Conservation (phyloP, 2,797 vertebrate genomes). For the Pogoniulus pusillus region DNA sequence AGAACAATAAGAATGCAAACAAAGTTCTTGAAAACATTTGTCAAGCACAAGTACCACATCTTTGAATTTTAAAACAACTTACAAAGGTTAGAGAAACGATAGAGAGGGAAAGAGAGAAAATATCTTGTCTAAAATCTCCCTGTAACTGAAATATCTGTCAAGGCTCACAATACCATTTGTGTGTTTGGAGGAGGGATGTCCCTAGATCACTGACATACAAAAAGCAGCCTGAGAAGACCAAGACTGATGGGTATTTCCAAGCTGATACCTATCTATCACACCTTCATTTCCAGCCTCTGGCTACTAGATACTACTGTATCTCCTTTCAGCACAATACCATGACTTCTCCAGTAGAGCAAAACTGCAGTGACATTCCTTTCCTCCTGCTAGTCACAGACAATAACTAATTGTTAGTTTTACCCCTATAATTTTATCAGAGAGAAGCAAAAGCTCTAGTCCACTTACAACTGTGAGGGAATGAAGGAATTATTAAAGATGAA, state of each 20-base stretch:
- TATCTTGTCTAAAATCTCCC: not conserved
- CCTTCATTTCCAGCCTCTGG: not conserved
- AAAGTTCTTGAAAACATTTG: not conserved
- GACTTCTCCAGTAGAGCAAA: not conserved
- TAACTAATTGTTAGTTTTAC: not conserved
- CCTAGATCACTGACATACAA: not conserved
- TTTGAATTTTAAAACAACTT: not conserved
- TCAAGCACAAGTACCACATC: accelerated
- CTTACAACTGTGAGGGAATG: not conserved
- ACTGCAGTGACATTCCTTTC: not conserved
- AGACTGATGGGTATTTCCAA: not conserved
- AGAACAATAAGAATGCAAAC: not conserved
- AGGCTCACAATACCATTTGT: not conserved
- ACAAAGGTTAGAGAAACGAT: not conserved
- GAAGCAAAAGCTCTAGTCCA: not conserved
- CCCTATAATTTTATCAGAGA: not conserved
- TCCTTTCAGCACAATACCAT: not conserved
- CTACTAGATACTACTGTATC: not conserved
- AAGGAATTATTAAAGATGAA: constrained; percentile 8
- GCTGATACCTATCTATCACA: not conserved
- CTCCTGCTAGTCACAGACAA: not conserved
- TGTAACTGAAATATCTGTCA: not conserved
- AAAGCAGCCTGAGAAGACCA: not conserved
- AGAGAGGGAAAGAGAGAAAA: not conserved
- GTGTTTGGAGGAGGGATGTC: not conserved